These are phyloP conservation scores for Maniola jurtina DNA, from an alignment of 1,140 invertebrate species.

Conservation along the genomic window DNA sequence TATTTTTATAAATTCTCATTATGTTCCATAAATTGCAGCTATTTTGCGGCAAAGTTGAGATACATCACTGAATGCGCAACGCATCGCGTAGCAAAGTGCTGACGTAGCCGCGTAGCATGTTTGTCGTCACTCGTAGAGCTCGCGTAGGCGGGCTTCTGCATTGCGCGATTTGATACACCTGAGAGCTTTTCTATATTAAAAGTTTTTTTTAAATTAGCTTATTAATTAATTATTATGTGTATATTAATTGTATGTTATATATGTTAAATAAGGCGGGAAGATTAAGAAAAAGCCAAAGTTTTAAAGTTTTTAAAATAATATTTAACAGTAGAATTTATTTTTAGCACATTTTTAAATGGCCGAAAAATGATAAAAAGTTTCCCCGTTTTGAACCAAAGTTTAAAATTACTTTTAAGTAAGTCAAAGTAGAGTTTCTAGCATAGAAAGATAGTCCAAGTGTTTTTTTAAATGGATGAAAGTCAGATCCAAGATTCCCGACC, in stretches of 20 bases:
- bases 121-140: conserved; percentile 41
- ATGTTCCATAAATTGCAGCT: neutral
- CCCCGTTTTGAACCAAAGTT: too few species aligned
- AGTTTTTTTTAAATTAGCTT: too few species aligned
- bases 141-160: conserved; percentile 34
- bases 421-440: too few species aligned
- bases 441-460: too few species aligned
- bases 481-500: neutral
- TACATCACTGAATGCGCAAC: conserved; percentile 23
- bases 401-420: too few species aligned
- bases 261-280: too few species aligned
- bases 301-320: neutral
- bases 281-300: too few species aligned
- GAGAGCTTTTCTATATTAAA: conserved; percentile 9
- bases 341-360: neutral
- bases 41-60: neutral
- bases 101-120: conserved; percentile 45
- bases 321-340: too few species aligned
- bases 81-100: conserved; percentile 37
- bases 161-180: conserved; percentile 25
- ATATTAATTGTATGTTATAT: too few species aligned
- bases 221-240: too few species aligned
- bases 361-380: too few species aligned
- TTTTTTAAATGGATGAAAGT: neutral
- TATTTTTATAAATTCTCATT: neutral